Conservation (phyloP, 2,797 vertebrate species). For the Pangasius larnaudii region DNA sequence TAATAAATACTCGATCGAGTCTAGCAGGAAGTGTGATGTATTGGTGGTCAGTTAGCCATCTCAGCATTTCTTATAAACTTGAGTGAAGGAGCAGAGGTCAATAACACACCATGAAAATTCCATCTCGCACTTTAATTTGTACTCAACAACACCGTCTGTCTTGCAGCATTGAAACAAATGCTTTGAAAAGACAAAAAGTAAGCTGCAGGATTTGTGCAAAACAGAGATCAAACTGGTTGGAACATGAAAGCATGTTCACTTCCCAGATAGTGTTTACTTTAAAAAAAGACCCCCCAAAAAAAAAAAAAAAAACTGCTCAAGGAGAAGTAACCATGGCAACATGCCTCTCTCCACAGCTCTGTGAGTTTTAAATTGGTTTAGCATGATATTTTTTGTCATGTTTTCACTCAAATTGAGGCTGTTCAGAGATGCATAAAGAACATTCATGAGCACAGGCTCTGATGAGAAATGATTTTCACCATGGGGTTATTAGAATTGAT, state of each 20-base stretch:
- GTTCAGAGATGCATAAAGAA: conserved; percentile 49
- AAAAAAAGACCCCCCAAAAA: conserved; percentile 17
- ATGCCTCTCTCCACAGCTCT: conserved; percentile 32
- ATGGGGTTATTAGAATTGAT: conserved; percentile 34
- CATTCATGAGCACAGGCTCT: conserved; percentile 45
- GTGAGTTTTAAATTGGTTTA: conserved; percentile 51
- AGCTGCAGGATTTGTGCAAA: conserved; percentile 1
- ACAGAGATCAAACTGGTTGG: conserved; percentile 32
- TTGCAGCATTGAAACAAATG: not conserved
- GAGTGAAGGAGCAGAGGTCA: conserved; percentile 6
- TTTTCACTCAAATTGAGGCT: conserved; percentile 31
- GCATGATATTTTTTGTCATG: conserved; percentile 42
- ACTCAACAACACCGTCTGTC: not conserved
- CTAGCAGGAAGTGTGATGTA: conserved; percentile 34
- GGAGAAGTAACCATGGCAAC: conserved; percentile 58
- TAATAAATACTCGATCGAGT: conserved; percentile 40
- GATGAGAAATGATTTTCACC: conserved; percentile 18
- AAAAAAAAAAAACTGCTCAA: conserved; percentile 10
- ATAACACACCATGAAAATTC: conserved; percentile 3
- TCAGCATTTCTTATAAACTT: conserved; percentile 4
- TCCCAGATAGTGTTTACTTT: conserved; percentile 46
- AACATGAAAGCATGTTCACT: conserved; percentile 38
- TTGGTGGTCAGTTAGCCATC: conserved; percentile 24
- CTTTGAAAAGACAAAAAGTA: conserved; percentile 16
- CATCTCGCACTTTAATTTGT: not conserved